phyloP scores from a whole-genome alignment of 2,797 vertebrate species.

The Poecilia velifera region DNA sequence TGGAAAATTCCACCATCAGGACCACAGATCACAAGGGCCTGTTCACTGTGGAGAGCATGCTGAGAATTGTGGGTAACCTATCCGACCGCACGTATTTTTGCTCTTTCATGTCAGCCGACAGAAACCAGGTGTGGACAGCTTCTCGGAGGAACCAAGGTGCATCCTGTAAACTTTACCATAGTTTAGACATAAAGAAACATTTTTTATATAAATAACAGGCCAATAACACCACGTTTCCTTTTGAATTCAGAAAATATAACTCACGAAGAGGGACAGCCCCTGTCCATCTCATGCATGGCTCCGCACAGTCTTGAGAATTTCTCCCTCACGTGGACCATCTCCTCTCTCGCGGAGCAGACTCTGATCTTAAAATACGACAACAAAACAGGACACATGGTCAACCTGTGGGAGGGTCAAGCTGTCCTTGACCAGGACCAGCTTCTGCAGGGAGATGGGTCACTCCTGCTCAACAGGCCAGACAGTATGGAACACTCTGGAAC shows the following conservation, averaged over 20 bases:
- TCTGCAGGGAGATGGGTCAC: constrained; percentile 75
- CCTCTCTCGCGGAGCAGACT: constrained; percentile 51
- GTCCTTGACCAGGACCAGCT: constrained; percentile 72
- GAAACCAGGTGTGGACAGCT: constrained; percentile 78
- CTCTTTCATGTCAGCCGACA: constrained; percentile 78
- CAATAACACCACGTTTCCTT: neutral
- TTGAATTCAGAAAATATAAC: constrained; percentile 55
- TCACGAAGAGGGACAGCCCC: constrained; percentile 61
- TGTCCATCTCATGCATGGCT: constrained; percentile 76
- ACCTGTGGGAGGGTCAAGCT: constrained; percentile 75
- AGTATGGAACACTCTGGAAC: constrained; percentile 70
- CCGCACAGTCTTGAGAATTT: constrained; percentile 76
- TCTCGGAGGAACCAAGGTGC: constrained; percentile 80
- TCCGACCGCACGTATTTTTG: constrained; percentile 78
- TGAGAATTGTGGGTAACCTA: constrained; percentile 71
- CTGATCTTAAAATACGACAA: constrained; percentile 79
- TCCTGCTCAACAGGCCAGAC: constrained; percentile 71
- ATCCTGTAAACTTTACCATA: neutral
- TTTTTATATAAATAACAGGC: neutral
- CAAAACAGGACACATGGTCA: constrained; percentile 61
- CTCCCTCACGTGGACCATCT: constrained; percentile 80
- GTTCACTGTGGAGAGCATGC: constrained; percentile 75
- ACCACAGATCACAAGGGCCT: constrained; percentile 80
- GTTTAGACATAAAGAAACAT: neutral
- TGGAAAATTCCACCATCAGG: constrained; percentile 70